Evolutionary conservation across 1,140 invertebrate species (phyloP), one percentile per base, ranked within the genome.

Genomic region (Euura lappo): DNA sequence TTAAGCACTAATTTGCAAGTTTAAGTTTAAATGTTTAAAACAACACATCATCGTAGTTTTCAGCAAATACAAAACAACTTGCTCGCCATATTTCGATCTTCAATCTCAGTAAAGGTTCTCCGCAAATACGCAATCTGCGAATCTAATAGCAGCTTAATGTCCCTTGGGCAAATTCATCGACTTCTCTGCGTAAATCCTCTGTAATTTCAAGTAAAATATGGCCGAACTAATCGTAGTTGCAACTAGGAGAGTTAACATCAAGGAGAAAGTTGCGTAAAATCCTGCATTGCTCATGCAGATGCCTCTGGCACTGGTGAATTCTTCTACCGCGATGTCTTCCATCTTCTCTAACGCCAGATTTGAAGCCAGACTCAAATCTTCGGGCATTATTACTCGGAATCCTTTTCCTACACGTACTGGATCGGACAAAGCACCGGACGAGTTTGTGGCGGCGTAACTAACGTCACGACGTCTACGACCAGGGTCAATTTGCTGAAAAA

Each of bases 331-430:
- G 0, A 71, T 75, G 60, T 83, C 80, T 13, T 81, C 81, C 44
- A 86, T 75, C 2, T 80, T 81, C 4, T 83, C 79, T 5, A 86
- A 65, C 0, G 80, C 70, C 44, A 84, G 75, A 13, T 71, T 83
- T 4, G 81, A 79, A 0, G 80, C 81, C 44, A 82, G 69, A 67
- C 86, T 86, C 28, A 93, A 80, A 77, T 93, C 91, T 74, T 93
- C 91, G 8, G 91, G 90, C 79, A 93, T 89, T n/a, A 93, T 90
- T 2, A 93, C 91, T 74, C 89, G 89, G 70, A 93, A 88, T 42
- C 90, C 88, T 77, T 92, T 92, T 42, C 88, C 88, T 71, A 93
- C 88, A 45, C 88, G 89, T 0, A 92, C 87, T 0, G 90, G 88
- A 60, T 91, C 90, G 13, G 88, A 88, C 13, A 88, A 71, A 7